A percentile compares a stretch with the other conserved stretches of the same genome.
These are phyloP conservation scores for Tachuris rubrigastra DNA, from an alignment of 2,113 vertebrate species.

Conservation along the genomic window DNA sequence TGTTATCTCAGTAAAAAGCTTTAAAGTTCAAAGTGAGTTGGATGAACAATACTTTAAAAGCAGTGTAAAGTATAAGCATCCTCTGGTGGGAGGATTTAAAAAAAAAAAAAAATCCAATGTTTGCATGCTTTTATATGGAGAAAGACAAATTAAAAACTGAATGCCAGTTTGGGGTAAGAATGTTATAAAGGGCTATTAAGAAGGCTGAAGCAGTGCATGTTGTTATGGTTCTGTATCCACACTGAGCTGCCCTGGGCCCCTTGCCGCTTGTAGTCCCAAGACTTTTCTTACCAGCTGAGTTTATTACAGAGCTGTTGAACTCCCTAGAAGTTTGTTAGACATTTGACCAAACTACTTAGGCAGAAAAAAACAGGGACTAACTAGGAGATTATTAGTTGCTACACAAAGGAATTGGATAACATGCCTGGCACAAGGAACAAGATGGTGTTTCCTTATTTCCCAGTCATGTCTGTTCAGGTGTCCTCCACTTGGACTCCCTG, in stretches of 20 bases:
- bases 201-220: not conserved
- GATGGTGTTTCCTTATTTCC: not conserved
- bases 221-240: not conserved
- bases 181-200: not conserved
- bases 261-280: not conserved
- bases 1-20: conserved; percentile 70
- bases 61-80: conserved; percentile 33
- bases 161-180: not conserved
- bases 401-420: not conserved
- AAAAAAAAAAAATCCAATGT: not conserved
- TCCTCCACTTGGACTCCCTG: not conserved
- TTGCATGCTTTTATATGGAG: not conserved
- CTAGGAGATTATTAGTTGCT: not conserved
- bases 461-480: accelerated
- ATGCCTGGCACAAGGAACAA: not conserved
- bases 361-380: not conserved
- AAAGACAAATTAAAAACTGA: not conserved
- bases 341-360: not conserved
- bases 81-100: conserved; percentile 16
- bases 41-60: conserved; percentile 70
- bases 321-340: not conserved
- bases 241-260: accelerated
- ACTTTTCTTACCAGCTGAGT: not conserved
- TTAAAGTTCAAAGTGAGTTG: conserved; percentile 77
- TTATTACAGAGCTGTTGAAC: not conserved